A percentile compares a stretch with the other conserved stretches of the same genome.
Conservation (phyloP, 2,888 invertebrate species). For the Macaria notata region DNA sequence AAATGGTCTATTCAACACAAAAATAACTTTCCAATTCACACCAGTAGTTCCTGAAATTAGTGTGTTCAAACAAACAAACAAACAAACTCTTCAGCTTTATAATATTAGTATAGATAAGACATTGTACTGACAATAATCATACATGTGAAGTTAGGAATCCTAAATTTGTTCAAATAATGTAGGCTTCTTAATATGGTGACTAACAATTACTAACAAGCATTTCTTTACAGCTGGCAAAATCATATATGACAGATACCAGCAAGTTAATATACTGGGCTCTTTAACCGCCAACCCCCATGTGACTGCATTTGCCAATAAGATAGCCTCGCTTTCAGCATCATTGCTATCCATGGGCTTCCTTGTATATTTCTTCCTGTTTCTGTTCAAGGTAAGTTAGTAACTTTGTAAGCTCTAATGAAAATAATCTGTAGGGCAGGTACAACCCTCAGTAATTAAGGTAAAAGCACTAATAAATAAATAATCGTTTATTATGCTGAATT, state of each 20-base stretch:
- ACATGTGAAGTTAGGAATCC: too few species aligned
- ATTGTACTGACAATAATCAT: background rate
- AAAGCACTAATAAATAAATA: too few species aligned
- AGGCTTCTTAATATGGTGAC: slow-evolving; percentile 12
- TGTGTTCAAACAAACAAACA: too few species aligned
- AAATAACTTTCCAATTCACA: too few species aligned
- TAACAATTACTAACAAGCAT: slow-evolving; percentile 29
- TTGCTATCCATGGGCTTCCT: slow-evolving; percentile 85
- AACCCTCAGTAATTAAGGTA: too few species aligned
- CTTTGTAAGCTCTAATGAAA: too few species aligned
- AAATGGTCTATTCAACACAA: too few species aligned
- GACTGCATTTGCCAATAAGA: slow-evolving; percentile 70
- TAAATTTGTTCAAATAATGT: background rate
- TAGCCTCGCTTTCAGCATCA: slow-evolving; percentile 70
- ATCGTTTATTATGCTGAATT: too few species aligned
- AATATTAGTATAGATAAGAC: too few species aligned
- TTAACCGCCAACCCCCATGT: slow-evolving; percentile 76
- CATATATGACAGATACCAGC: slow-evolving; percentile 84
- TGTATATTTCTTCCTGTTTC: slow-evolving; percentile 66
- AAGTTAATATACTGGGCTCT: slow-evolving; percentile 78
- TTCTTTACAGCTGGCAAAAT: slow-evolving; percentile 82
- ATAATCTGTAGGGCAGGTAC: background rate
- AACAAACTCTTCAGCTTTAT: too few species aligned
- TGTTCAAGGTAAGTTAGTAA: slow-evolving; percentile 67
- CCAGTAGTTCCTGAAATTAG: too few species aligned